These are phyloP conservation scores for Erebia ligea DNA, from an alignment of 2,888 invertebrate species.

Conservation along the genomic window DNA sequence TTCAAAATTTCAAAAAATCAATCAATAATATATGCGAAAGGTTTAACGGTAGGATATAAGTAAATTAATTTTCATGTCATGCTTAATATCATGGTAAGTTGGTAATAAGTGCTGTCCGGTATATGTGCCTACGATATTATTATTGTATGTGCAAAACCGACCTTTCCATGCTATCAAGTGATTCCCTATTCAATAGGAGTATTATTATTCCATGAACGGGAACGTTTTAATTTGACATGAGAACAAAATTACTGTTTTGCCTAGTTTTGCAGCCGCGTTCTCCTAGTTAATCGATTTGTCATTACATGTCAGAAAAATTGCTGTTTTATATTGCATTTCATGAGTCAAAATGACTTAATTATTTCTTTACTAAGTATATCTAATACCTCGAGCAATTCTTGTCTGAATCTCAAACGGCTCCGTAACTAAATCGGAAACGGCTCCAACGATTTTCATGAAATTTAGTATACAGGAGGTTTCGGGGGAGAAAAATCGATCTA, in stretches of 20 bases:
- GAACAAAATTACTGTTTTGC: constrained; percentile 27
- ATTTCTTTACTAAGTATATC: too few relatives aligned
- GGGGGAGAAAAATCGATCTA: too few relatives aligned
- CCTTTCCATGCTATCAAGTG: constrained; percentile 3
- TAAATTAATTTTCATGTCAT: neutral
- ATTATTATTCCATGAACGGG: constrained; percentile 15
- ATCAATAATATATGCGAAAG: too few relatives aligned
- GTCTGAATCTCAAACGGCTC: too few relatives aligned
- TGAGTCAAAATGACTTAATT: too few relatives aligned
- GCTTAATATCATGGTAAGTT: neutral
- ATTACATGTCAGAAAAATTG: constrained; percentile 10
- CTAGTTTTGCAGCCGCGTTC: constrained; percentile 24
- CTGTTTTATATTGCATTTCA: neutral
- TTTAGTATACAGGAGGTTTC: too few relatives aligned
- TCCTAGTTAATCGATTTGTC: constrained; percentile 19
- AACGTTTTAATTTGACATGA: constrained; percentile 28
- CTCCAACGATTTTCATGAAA: too few relatives aligned
- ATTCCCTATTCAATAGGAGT: constrained; percentile 11
- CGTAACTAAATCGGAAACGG: too few relatives aligned
- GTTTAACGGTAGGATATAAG: too few relatives aligned
- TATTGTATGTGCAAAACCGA: neutral
- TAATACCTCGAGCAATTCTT: too few relatives aligned
- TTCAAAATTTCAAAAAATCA: too few relatives aligned
- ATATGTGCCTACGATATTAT: neutral
- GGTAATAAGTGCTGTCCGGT: neutral